Evolutionary conservation across 2,797 vertebrate species (phyloP).

Genomic region (Percopsis omiscomaycus): DNA sequence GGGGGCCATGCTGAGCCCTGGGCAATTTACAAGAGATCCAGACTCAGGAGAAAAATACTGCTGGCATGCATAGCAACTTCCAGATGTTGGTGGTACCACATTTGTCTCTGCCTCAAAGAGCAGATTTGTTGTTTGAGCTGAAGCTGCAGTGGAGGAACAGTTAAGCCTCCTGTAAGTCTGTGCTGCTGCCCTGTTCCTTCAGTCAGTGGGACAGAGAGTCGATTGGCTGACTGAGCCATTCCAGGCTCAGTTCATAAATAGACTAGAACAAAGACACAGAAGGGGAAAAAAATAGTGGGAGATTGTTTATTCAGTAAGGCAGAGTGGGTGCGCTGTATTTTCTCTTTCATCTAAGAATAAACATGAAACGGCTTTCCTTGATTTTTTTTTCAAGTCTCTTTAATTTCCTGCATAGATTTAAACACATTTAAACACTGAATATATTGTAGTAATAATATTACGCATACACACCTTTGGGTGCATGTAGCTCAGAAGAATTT

Average conservation of each 20-base stretch:
- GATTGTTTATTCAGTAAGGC: slow-evolving; percentile 46
- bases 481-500: background rate
- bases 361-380: slow-evolving; percentile 46
- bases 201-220: slow-evolving; percentile 60
- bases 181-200: slow-evolving; percentile 44
- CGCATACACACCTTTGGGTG: slow-evolving; percentile 9
- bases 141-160: slow-evolving; percentile 29
- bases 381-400: slow-evolving; percentile 12
- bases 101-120: slow-evolving; percentile 21
- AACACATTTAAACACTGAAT: slow-evolving; percentile 32
- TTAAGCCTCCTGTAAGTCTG: slow-evolving; percentile 49
- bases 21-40: background rate
- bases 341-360: slow-evolving; percentile 72
- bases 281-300: slow-evolving; percentile 46
- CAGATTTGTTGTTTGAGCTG: slow-evolving; percentile 39
- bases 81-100: slow-evolving; percentile 33
- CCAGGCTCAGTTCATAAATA: slow-evolving; percentile 62
- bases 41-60: slow-evolving; percentile 6
- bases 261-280: slow-evolving; percentile 54
- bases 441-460: background rate
- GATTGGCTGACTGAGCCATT: slow-evolving; percentile 52
- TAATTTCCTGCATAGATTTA: slow-evolving; percentile 28
- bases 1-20: background rate
- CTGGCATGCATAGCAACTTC: slow-evolving; percentile 17
- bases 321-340: slow-evolving; percentile 39